phyloP scores from a whole-genome alignment of 2,113 vertebrate genomes.

The Catharus bicknelli region DNA sequence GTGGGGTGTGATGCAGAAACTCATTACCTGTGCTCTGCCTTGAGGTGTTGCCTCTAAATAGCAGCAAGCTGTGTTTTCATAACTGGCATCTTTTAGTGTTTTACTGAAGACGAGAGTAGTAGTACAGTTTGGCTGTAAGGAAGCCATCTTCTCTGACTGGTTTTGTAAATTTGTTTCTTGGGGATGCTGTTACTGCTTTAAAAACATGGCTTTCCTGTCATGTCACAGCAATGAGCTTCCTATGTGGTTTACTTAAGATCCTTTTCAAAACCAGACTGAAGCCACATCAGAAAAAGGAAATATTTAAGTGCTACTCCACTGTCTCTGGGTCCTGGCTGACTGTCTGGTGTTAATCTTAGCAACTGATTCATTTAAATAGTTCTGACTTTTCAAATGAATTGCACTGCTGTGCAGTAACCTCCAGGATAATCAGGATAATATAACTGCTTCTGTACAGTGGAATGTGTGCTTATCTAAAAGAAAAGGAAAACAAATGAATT shows the following conservation, averaged over 20 bases:
- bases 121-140: neutral
- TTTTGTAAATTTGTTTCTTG: neutral
- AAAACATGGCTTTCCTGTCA: conserved; percentile 8
- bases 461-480: neutral
- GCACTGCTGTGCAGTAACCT: neutral
- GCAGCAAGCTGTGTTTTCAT: neutral
- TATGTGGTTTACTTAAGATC: conserved; percentile 34
- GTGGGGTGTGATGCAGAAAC: neutral
- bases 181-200: neutral
- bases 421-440: neutral
- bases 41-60: neutral
- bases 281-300: conserved; percentile 46
- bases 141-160: neutral
- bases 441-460: neutral
- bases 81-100: neutral
- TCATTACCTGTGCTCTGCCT: neutral
- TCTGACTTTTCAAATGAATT: conserved; percentile 5
- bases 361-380: conserved; percentile 4
- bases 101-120: neutral
- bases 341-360: conserved; percentile 44
- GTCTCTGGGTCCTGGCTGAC: neutral
- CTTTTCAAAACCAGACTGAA: conserved; percentile 26
- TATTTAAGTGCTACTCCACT: neutral
- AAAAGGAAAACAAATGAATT: neutral
- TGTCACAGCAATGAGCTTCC: neutral